These are phyloP conservation scores for Chymomyza amoena DNA, from an alignment of 2,888 invertebrate genomes.

Conservation along the genomic window DNA sequence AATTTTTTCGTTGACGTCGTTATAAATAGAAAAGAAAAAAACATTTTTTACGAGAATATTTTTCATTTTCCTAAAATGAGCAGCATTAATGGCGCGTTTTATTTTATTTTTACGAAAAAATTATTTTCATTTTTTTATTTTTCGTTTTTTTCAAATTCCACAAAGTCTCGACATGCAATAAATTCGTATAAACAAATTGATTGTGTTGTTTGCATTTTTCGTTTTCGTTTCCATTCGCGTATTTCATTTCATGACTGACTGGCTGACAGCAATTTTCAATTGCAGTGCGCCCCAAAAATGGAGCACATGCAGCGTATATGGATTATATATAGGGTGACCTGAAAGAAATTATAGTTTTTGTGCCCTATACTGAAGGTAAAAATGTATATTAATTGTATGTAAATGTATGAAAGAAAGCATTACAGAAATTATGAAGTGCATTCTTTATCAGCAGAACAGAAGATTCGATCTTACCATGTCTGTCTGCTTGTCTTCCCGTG, in stretches of 20 bases:
- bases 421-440: too few relatives aligned
- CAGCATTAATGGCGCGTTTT: background rate
- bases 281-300: conserved; percentile 59
- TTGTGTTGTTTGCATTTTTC: conserved; percentile 35
- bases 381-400: too few relatives aligned
- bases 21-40: background rate
- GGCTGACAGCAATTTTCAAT: conserved; percentile 65
- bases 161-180: conserved; percentile 60
- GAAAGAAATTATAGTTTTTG: too few relatives aligned
- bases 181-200: conserved; percentile 64
- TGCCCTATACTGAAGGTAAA: too few relatives aligned
- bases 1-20: background rate
- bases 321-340: background rate
- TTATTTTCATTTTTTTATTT: background rate
- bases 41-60: background rate
- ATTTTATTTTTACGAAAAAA: conserved; percentile 18
- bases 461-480: too few relatives aligned
- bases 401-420: too few relatives aligned
- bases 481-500: too few relatives aligned
- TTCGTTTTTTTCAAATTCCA: conserved; percentile 42
- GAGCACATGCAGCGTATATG: conserved; percentile 42
- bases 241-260: conserved; percentile 63
- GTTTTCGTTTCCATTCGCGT: conserved; percentile 37
- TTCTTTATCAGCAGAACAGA: too few relatives aligned
- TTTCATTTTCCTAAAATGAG: background rate